Conservation (phyloP, 1,140 invertebrate genomes). For the Lepidurus couesii region DNA sequence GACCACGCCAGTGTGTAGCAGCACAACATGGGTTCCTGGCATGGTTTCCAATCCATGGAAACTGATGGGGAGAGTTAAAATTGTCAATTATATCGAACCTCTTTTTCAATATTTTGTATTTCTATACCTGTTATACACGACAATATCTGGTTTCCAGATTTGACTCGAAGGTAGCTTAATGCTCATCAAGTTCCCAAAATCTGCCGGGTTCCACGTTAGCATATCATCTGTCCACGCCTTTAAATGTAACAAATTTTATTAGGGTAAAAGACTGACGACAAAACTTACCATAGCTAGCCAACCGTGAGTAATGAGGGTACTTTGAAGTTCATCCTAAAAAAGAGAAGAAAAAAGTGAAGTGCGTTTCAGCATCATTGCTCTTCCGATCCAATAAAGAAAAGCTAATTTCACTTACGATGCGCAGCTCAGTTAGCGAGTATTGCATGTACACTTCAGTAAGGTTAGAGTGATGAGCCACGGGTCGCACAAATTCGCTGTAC, state of each 20-base stretch:
- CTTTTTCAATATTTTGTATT: not conserved
- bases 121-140: slow-evolving; percentile 28
- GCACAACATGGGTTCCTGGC: slow-evolving; percentile 17
- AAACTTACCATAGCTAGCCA: slow-evolving; percentile 28
- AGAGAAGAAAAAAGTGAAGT: not conserved
- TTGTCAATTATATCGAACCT: not conserved
- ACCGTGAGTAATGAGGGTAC: slow-evolving; percentile 18
- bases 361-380: not conserved
- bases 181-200: slow-evolving; percentile 26
- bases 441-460: slow-evolving; percentile 29
- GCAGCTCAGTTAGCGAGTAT: slow-evolving; percentile 10
- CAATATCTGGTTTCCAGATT: slow-evolving; percentile 32
- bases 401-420: not conserved
- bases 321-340: slow-evolving; percentile 22
- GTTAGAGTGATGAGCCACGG: slow-evolving; percentile 27
- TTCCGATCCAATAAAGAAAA: not conserved
- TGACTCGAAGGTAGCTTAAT: slow-evolving; percentile 31
- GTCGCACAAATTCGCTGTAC: slow-evolving; percentile 25
- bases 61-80: slow-evolving; percentile 21
- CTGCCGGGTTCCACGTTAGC: slow-evolving; percentile 29
- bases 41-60: slow-evolving; percentile 24
- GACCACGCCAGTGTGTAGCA: slow-evolving; percentile 29
- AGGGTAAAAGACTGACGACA: not conserved
- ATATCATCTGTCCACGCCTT: slow-evolving; percentile 30
- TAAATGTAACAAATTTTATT: not conserved